Evolutionary conservation across 2,113 vertebrate species (phyloP).

Genomic region (Mus spicilegus): DNA sequence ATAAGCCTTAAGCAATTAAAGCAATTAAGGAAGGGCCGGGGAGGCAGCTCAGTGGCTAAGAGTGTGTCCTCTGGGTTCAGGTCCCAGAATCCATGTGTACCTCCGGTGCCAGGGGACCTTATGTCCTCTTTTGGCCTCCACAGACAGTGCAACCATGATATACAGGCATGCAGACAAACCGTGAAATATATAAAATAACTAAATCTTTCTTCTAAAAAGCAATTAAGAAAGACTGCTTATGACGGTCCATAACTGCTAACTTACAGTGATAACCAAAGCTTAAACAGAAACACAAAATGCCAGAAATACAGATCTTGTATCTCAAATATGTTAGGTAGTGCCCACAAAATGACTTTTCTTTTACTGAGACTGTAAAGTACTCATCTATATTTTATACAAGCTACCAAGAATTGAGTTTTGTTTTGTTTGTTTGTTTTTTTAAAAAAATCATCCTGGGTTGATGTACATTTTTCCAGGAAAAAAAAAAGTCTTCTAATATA

Average conservation of each 20-base stretch:
- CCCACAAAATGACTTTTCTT: conserved; percentile 26
- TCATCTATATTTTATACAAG: conserved; percentile 11
- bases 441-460: neutral
- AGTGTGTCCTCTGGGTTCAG: neutral
- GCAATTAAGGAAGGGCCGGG: neutral
- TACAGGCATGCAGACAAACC: neutral
- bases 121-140: neutral
- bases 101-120: neutral
- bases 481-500: conserved; percentile 30
- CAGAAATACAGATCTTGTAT: neutral
- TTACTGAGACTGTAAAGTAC: neutral
- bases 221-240: neutral
- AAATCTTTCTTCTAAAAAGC: neutral
- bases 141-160: neutral
- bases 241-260: neutral
- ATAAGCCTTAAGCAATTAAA: neutral
- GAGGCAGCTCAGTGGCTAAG: neutral
- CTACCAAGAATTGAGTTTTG: conserved; percentile 6
- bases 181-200: neutral
- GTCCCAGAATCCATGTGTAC: neutral
- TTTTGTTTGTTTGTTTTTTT: neutral
- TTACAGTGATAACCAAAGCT: conserved; percentile 28
- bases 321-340: neutral
- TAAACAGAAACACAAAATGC: conserved; percentile 8
- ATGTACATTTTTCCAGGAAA: conserved; percentile 42